Evolutionary conservation across 2,797 vertebrate species (phyloP).

Genomic region (Knipowitschia caucasica): DNA sequence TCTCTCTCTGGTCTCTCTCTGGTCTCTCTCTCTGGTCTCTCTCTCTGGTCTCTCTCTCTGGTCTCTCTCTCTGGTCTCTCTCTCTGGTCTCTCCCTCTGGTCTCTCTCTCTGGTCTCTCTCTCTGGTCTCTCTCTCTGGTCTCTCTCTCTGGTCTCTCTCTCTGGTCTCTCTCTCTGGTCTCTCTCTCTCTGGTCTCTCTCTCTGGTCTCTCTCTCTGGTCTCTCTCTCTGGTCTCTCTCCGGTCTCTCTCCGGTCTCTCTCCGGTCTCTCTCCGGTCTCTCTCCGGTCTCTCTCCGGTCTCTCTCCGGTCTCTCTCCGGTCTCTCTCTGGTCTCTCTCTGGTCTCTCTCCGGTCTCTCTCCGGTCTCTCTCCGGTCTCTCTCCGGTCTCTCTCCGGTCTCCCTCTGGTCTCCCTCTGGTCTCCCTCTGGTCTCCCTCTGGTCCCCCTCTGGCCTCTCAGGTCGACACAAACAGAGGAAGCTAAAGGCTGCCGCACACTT

Average conservation of each 20-base stretch:
- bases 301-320: no score
- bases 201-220: no score
- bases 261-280: constrained; percentile 35
- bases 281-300: constrained; percentile 6
- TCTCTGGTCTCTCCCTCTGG: constrained; percentile 39
- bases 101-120: constrained; percentile 17
- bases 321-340: no score
- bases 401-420: constrained; percentile 38
- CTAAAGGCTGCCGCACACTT: constrained; percentile 39
- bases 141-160: no score
- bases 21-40: constrained; percentile 15
- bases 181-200: constrained; percentile 5
- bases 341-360: constrained; percentile 34
- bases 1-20: no score
- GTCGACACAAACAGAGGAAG: constrained; percentile 35
- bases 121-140: no score
- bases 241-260: no score
- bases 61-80: no score
- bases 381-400: neutral
- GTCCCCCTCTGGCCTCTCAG: constrained; percentile 33
- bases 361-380: no score
- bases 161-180: constrained; percentile 39
- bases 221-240: no score
- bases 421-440: constrained; percentile 11
- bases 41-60: no score